These are phyloP conservation scores for Drosophila micromelanica DNA, from an alignment of 1,140 invertebrate species.

Conservation along the genomic window DNA sequence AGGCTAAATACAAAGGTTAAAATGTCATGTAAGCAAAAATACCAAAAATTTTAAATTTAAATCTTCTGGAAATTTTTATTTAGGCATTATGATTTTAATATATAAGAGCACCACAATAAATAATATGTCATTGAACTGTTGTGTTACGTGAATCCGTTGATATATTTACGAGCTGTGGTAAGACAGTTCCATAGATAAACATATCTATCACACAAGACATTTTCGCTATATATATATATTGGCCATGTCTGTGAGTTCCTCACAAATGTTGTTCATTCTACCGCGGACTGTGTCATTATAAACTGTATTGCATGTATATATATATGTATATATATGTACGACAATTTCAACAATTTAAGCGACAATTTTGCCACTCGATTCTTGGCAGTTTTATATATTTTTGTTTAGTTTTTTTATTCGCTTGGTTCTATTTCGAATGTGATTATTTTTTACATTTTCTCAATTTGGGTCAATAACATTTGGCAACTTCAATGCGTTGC, in stretches of 20 bases:
- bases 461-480: constrained; percentile 80
- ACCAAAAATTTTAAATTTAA: background rate
- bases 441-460: constrained; percentile 44
- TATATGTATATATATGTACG: background rate
- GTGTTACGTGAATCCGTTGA: constrained; percentile 1
- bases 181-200: constrained; percentile 7
- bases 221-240: background rate
- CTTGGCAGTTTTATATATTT: constrained; percentile 7
- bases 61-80: background rate
- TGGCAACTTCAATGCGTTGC: constrained; percentile 73
- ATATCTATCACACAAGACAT: background rate
- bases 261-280: background rate
- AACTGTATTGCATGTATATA: background rate
- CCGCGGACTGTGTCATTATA: background rate
- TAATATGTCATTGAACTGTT: background rate
- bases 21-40: background rate
- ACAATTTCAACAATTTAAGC: constrained; percentile 15
- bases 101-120: background rate
- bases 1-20: no score
- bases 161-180: background rate
- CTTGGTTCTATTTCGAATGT: constrained; percentile 65
- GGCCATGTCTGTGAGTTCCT: background rate
- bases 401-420: constrained; percentile 36
- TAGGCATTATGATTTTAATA: background rate
- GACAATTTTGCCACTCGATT: constrained; percentile 26